Evolutionary conservation across 2,797 vertebrate genomes (phyloP).

Genomic region (Lagocephalus sceleratus): DNA sequence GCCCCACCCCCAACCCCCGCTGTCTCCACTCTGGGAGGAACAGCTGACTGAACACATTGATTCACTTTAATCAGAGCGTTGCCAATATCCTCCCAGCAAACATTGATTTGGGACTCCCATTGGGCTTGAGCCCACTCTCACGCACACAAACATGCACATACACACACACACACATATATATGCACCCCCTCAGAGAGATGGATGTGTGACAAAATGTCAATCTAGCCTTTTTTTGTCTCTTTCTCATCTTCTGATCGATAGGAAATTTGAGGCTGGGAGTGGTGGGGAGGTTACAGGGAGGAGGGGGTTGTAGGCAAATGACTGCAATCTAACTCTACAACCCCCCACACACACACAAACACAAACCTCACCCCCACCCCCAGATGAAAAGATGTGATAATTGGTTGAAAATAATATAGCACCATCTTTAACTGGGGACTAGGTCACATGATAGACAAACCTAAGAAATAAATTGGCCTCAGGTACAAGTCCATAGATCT

Average conservation of each 20-base stretch:
- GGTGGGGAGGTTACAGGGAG: constrained; percentile 15
- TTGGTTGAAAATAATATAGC: constrained; percentile 27
- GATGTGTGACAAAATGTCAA: constrained; percentile 61
- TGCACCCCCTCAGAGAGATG: constrained; percentile 26
- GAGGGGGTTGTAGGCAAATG: constrained; percentile 19
- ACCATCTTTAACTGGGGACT: constrained; percentile 13
- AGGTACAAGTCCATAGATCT: constrained; percentile 18
- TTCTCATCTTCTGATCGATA: constrained; percentile 65
- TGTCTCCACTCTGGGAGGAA: constrained; percentile 25
- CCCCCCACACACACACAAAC: background rate
- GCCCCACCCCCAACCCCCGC: too few relatives aligned
- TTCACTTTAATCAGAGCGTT: constrained; percentile 52
- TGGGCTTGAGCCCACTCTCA: constrained; percentile 35
- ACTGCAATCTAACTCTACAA: constrained; percentile 13
- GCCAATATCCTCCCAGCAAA: constrained; percentile 53
- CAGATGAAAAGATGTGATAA: constrained; percentile 58
- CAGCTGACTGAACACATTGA: constrained; percentile 39
- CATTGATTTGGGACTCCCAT: constrained; percentile 54
- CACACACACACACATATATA: constrained; percentile 1
- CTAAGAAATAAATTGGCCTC: constrained; percentile 32
- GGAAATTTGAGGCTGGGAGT: constrained; percentile 37
- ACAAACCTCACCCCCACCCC: too few relatives aligned
- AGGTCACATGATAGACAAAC: constrained; percentile 16
- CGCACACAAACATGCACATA: background rate
- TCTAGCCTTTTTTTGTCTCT: constrained; percentile 35